phyloP scores from a whole-genome alignment of 2,113 vertebrate genomes.

The Tursiops truncatus region DNA sequence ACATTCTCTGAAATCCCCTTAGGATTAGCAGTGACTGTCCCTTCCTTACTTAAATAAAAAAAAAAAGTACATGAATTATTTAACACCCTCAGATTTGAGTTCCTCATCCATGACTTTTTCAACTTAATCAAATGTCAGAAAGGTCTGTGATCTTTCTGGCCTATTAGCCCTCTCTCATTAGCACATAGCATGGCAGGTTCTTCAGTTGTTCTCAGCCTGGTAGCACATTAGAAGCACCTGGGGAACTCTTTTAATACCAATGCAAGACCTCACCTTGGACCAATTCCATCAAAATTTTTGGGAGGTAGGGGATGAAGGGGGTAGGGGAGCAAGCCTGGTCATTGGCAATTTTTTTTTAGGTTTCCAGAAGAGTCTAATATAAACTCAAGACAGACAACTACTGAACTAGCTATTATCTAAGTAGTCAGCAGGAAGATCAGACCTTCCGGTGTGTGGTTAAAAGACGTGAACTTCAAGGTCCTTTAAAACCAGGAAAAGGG shows the following conservation, averaged over 20 bases:
- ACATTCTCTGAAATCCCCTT: not conserved
- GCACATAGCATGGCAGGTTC: not conserved
- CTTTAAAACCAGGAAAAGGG: constrained; percentile 25
- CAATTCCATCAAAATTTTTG: not conserved
- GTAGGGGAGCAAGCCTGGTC: not conserved
- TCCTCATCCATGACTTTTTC: not conserved
- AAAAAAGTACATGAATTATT: not conserved
- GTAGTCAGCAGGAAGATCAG: not conserved
- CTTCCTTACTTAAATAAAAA: not conserved
- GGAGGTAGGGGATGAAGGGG: not conserved
- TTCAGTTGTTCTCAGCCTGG: not conserved
- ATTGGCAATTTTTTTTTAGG: not conserved
- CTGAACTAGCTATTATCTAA: not conserved
- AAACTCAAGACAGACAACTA: constrained; percentile 24
- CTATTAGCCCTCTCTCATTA: not conserved
- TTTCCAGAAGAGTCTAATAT: constrained; percentile 8
- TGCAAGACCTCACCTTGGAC: not conserved
- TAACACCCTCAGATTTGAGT: not conserved
- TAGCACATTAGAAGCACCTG: not conserved
- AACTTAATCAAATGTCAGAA: not conserved
- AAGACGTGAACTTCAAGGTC: constrained; percentile 30
- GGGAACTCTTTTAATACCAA: not conserved
- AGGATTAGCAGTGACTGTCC: not conserved
- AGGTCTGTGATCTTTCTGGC: not conserved
- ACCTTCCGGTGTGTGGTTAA: not conserved